Base-by-base conservation (phyloP, 2,888 invertebrate genomes). In the Xanthia icteritia region DNA sequence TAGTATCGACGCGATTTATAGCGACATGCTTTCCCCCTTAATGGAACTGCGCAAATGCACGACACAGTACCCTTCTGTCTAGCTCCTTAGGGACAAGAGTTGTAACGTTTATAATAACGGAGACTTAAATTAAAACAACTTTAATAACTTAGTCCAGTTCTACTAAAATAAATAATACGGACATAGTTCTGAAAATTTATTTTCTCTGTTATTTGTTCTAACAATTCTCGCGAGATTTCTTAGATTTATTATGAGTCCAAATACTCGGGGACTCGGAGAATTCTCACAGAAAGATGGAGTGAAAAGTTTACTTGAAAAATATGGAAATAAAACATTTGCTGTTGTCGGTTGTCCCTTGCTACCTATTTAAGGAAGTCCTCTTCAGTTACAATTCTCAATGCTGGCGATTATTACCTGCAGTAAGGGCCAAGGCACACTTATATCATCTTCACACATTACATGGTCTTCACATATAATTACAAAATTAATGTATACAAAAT, bases 221-320 rank as follows among this genome's bases (percentile, higher is more conserved):
- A 71, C 74, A 79, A 79, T 82, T 63, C 82, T 71, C 69, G n/a
- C 11, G 70, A 79, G 82, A 67, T 67, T 79, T 60, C 70, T 67
- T 60, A 71, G 82, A 82, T 78, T 82, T 82, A 82, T 78, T 82
- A 67, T 79, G 67, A 82, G 66, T 79, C 70, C 82, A 82, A 82
- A 82, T 79, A 78, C 82, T 71, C 42, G 70, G 58, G 15, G 64
- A 72, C 68, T 60, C 27, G 20, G 60, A 45, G 81, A 69, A 51
- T 27, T 39, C 20, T 45, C 4, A 56, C 27, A 48, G 23, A 70
- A 54, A 68, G 42, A 70, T 70, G 70, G 31, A 78, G 58, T 82
- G 39, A 71, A 82, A 78, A 82, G 63, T 82, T 82, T 71, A 60
- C 78, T 74, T 61, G 42, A 39, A 39, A 73, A 82, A 68, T 81